Evolutionary conservation across 2,797 vertebrate species (phyloP), one percentile per base, ranked within the genome.

Genomic region (Falco berigora): DNA sequence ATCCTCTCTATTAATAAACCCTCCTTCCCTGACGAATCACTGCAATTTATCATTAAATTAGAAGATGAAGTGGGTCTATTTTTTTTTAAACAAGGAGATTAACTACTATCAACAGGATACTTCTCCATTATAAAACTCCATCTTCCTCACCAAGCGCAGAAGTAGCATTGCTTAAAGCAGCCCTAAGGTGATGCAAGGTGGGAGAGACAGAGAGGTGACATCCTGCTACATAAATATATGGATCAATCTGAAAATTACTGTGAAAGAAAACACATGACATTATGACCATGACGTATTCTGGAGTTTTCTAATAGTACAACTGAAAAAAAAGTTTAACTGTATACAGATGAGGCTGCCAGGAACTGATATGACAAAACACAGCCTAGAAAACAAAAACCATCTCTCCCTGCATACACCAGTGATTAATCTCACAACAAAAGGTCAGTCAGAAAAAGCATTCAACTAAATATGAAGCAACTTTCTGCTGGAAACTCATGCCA

Each of bases 31-130:
- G 83, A 95, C 88, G 94, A 97, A 88, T 66, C 73, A 79, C 63
- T 82, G 67, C 74, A 91, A 97, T 94, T 96, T 87, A 50, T 97
- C 96, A 96, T 96, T 96, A 96, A 96, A 94, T 97, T 96, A 95
- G 90, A 78, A 72, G 86, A 86, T 82, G 12, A 96, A 95, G 80
- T 66, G 11, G 9, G 24, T 68, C 74, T 92, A 38, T 77, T 74
- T 92, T 93, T 91, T 69, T 90, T 94, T 82, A 95, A 90, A 94
- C 61, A 88, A 94, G 58, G 69, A 97, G 68, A 96, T 95, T 93
- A 96, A 82, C 81, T 96, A 79, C 87, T 85, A 88, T 89, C 87
- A 96, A 90, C 71, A 92, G 44, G 81, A 67, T 86, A 72, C 92
- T 97, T 95, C 81, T 94, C 79, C 85, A 88, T 96, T 95, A 91